Evolutionary conservation across 2,888 invertebrate genomes (phyloP), one percentile per base, ranked within the genome.

Genomic region (Eupeodes latifasciatus): DNA sequence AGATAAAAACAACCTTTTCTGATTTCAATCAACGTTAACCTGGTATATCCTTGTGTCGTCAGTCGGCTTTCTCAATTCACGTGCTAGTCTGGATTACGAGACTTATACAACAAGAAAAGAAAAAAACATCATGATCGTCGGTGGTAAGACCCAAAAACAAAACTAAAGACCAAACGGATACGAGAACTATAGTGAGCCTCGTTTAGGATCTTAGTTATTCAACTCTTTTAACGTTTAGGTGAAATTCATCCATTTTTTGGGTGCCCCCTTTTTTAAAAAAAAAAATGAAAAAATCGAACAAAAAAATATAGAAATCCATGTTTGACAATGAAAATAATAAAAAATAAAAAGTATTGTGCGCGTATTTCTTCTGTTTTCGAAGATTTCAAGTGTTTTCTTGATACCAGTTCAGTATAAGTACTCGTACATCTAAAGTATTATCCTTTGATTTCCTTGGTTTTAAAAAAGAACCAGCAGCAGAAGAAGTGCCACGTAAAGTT

Each of bases 61-160:
- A 71, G 78, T 77, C 76, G 81, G 81, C 74, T 57, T 4, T 78
- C 36, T 75, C 36, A 59, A 66, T 66, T 55, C 84, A 84, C 88
- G 88, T 85, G 85, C 88, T 84, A 85, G 81, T 78, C 75, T 53
- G 75, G 88, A 85, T 85, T 88, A 81, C 57, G 69, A 49, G 61
- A 85, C 71, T 78, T 44, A 66, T 16, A 40, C 62, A 84, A 47
- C 61, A 76, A 80, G 40, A 40, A 40, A 40, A 40, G 9, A 34
- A 67, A 67, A 55, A 47, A 82, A 75, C 36, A 77, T 62, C 57
- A 53, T 16, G 72, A 76, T 80, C 76, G 36, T 19, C 19, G 27
- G 27, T 27, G 27, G 40, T 51, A 64, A 74, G 51, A 53, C 47
- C 51, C 12, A 27, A 14, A 74, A 36, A 59, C 66, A 83, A 69